Percentiles rank a stretch among this genome's conserved stretches.
Conservation (phyloP, 2,113 vertebrate species). For the Copsychus sechellarum region DNA sequence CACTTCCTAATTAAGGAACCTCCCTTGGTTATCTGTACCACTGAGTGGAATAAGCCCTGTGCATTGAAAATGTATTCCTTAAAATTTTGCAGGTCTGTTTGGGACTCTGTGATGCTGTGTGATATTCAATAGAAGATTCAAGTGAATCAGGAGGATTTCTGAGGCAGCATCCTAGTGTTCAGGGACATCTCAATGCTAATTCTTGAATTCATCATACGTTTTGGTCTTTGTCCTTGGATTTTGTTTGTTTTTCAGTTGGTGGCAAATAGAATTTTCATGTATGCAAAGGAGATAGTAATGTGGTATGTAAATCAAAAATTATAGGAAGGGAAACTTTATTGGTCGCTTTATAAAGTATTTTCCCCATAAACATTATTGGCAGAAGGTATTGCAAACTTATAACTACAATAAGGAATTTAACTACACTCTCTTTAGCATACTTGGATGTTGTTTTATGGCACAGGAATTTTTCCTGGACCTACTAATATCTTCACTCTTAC, state of each 20-base stretch:
- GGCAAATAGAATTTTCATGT: neutral
- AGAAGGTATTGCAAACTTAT: neutral
- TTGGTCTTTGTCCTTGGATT: neutral
- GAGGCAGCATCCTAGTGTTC: neutral
- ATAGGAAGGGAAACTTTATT: neutral
- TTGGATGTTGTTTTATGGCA: neutral
- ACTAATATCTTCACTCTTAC: rapidly evolving
- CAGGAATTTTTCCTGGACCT: neutral
- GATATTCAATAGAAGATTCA: neutral
- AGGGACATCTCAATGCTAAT: neutral
- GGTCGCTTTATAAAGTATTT: neutral
- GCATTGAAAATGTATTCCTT: neutral
- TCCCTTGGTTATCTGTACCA: neutral
- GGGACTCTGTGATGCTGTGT: neutral
- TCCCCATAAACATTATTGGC: neutral
- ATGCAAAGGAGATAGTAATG: neutral
- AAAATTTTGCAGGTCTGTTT: neutral
- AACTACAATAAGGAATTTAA: neutral
- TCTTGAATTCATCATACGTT: neutral
- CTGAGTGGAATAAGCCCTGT: neutral
- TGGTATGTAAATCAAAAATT: neutral
- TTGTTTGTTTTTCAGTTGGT: neutral
- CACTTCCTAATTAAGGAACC: neutral
- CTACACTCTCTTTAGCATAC: neutral
- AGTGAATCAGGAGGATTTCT: neutral